Evolutionary conservation across 2,113 vertebrate species (phyloP).

Genomic region (Peromyscus leucopus): DNA sequence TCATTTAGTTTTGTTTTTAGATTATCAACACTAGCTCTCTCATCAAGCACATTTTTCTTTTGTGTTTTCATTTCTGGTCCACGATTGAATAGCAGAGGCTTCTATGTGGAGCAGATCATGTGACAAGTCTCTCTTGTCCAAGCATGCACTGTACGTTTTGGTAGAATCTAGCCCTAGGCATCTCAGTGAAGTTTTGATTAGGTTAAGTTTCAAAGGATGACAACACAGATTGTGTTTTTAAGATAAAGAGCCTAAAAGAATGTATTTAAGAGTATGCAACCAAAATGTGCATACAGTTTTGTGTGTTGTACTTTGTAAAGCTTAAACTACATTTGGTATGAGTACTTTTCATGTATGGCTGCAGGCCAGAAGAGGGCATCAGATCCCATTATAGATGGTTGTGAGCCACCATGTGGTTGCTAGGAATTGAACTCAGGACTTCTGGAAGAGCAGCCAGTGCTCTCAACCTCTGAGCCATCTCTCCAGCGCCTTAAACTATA

Average conservation of each 20-base stretch:
- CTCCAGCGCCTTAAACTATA: not conserved
- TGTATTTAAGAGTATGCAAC: not conserved
- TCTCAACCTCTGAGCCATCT: too few species aligned
- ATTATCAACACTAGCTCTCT: not conserved
- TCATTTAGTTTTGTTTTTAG: slow-evolving; percentile 9
- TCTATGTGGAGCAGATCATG: not conserved
- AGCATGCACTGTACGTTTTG: not conserved
- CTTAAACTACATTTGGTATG: too few species aligned
- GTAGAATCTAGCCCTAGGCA: not conserved
- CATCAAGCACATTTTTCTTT: not conserved
- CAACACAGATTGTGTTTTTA: slow-evolving; percentile 11
- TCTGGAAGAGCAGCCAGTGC: too few species aligned
- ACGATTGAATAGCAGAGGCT: not conserved
- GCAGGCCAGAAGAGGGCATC: too few species aligned
- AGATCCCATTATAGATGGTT: too few species aligned
- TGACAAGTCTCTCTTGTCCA: not conserved
- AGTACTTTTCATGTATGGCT: too few species aligned
- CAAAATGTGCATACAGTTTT: not conserved
- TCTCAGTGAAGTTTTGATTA: not conserved
- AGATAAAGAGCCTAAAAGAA: not conserved
- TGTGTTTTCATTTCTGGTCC: not conserved
- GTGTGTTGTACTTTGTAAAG: not conserved
- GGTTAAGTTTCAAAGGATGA: not conserved
- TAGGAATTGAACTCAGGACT: too few species aligned
- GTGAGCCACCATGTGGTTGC: too few species aligned